These are phyloP conservation scores for Parnassius smintheus DNA, from an alignment of 2,888 invertebrate species.

Conservation along the genomic window DNA sequence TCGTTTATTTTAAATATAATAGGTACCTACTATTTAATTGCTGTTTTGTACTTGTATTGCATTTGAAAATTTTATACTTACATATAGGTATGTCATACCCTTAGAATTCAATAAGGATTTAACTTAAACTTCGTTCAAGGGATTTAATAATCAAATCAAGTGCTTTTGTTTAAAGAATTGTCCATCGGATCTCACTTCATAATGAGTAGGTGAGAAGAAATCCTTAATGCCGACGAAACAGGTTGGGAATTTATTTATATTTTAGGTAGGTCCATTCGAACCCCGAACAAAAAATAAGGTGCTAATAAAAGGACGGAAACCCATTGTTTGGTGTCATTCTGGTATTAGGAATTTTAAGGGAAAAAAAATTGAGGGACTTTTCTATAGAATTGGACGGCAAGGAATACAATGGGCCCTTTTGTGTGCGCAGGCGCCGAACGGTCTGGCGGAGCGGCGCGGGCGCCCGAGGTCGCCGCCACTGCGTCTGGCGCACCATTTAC, in stretches of 20 bases:
- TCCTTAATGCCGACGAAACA: slow-evolving; percentile 56
- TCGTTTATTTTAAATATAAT: too few relatives aligned
- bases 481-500: slow-evolving; percentile 44
- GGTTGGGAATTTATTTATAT: slow-evolving; percentile 71
- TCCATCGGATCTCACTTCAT: slow-evolving; percentile 12
- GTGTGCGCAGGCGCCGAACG: slow-evolving; percentile 76
- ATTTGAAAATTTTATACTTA: background rate
- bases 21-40: slow-evolving; percentile 1
- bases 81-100: background rate
- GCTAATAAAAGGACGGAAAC: slow-evolving; percentile 81
- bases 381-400: slow-evolving; percentile 60
- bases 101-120: background rate
- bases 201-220: slow-evolving; percentile 25
- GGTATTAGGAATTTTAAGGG: slow-evolving; percentile 67
- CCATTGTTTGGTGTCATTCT: slow-evolving; percentile 78
- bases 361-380: slow-evolving; percentile 65
- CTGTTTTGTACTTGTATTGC: background rate
- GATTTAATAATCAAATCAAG: background rate
- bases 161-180: slow-evolving; percentile 11
- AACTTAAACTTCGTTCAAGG: too few relatives aligned
- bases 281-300: slow-evolving; percentile 75
- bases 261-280: slow-evolving; percentile 69
- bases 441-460: slow-evolving; percentile 63
- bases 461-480: slow-evolving; percentile 53
- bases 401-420: slow-evolving; percentile 75